phyloP scores from a whole-genome alignment of 2,113 vertebrate species.

The Monopterus albus region DNA sequence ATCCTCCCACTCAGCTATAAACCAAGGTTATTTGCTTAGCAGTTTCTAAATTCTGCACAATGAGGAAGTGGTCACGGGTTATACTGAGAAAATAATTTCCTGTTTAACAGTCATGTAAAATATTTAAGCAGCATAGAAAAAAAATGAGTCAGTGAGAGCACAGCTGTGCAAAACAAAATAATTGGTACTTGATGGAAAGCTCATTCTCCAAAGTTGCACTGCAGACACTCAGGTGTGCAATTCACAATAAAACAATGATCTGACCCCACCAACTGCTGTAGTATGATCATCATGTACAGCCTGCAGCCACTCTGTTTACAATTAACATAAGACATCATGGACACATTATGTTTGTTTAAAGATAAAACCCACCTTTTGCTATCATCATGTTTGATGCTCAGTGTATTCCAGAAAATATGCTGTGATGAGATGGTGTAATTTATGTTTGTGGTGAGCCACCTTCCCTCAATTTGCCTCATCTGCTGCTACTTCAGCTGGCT shows the following conservation, averaged over 20 bases:
- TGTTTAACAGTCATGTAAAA: slow-evolving; percentile 71
- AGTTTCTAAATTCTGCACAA: slow-evolving; percentile 51
- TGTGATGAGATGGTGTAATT: slow-evolving; percentile 7
- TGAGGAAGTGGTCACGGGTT: slow-evolving; percentile 79
- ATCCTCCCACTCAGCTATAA: slow-evolving; percentile 28
- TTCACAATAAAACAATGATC: slow-evolving; percentile 1
- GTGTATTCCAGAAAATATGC: slow-evolving; percentile 36
- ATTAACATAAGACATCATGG: neutral
- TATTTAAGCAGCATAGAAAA: slow-evolving; percentile 35
- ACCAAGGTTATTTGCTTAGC: slow-evolving; percentile 32
- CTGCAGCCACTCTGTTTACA: neutral
- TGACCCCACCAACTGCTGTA: neutral
- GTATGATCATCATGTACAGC: neutral
- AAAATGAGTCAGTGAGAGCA: slow-evolving; percentile 37
- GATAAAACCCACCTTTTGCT: slow-evolving; percentile 60
- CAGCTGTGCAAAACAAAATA: slow-evolving; percentile 37
- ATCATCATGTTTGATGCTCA: slow-evolving; percentile 40
- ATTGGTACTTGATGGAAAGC: slow-evolving; percentile 26
- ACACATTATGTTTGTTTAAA: neutral
- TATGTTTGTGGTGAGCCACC: slow-evolving; percentile 7
- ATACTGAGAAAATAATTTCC: slow-evolving; percentile 75
- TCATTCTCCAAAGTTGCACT: neutral
- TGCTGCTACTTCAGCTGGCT: slow-evolving; percentile 38
- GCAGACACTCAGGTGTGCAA: slow-evolving; percentile 4
- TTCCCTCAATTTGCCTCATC: slow-evolving; percentile 21